These are phyloP conservation scores for Tonatia bakeri DNA, from an alignment of 2,113 vertebrate species.

Conservation along the genomic window DNA sequence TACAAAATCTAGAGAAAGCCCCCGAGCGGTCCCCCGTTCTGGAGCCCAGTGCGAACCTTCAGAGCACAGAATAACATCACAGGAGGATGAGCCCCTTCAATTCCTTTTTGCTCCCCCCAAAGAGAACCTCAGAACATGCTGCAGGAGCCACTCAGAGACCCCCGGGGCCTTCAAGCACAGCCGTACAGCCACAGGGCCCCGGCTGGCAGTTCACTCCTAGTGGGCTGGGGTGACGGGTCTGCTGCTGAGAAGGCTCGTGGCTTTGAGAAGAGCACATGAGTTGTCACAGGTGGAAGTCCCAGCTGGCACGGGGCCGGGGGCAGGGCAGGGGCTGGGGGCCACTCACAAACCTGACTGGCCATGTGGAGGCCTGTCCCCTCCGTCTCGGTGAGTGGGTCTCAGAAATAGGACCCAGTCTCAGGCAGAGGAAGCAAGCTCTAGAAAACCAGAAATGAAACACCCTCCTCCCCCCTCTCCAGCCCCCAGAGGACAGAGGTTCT, in stretches of 20 bases:
- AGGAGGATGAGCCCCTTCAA: neutral
- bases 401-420: neutral
- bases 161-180: neutral
- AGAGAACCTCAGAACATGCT: neutral
- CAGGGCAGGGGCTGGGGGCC: too few species aligned
- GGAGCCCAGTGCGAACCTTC: neutral
- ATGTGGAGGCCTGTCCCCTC: neutral
- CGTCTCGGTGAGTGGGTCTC: neutral
- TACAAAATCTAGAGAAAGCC: constrained; percentile 63
- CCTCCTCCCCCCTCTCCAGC: neutral
- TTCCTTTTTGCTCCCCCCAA: neutral
- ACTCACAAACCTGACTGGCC: neutral
- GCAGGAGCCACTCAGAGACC: neutral
- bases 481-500: neutral
- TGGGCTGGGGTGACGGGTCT: rapidly evolving
- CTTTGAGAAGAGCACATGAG: neutral
- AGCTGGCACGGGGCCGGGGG: neutral
- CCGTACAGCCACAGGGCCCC: neutral
- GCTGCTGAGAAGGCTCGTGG: rapidly evolving
- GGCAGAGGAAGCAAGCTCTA: neutral
- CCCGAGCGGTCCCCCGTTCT: neutral
- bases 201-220: neutral
- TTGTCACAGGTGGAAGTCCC: neutral
- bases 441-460: neutral
- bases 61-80: neutral